Conservation (phyloP, 2,113 vertebrate genomes). For the Monarcha castaneiventris region DNA sequence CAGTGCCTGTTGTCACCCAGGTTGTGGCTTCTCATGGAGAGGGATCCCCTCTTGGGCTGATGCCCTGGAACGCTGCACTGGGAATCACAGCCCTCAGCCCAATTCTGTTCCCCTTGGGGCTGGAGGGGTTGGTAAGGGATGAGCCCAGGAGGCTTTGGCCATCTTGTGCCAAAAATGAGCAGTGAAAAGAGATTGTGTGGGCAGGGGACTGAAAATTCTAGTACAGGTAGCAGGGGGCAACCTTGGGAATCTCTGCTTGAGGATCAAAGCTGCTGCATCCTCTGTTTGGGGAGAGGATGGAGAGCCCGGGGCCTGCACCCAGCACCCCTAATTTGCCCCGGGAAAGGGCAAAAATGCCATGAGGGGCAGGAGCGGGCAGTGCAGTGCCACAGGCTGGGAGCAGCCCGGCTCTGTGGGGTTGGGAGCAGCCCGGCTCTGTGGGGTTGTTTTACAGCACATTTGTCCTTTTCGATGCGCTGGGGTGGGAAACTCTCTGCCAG, state of each 20-base stretch:
- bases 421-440: accelerated
- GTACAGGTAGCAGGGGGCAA: accelerated
- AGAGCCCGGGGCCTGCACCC: not conserved
- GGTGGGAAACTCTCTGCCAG: not conserved
- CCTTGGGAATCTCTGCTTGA: not conserved
- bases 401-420: accelerated
- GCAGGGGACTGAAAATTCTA: accelerated
- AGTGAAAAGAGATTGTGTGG: not conserved
- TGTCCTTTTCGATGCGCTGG: not conserved
- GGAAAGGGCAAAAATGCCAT: not conserved
- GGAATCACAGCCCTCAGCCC: not conserved
- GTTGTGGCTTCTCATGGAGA: not conserved
- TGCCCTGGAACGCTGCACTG: accelerated
- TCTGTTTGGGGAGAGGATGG: not conserved
- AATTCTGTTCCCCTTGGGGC: not conserved
- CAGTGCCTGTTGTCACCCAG: accelerated
- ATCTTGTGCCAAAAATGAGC: not conserved
- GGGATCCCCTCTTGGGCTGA: not conserved
- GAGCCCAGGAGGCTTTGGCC: not conserved
- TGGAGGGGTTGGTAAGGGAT: not conserved
- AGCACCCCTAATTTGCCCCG: not conserved
- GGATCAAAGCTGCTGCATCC: not conserved
- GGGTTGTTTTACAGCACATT: not conserved
- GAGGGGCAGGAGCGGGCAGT: not conserved
- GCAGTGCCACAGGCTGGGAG: not conserved